These are phyloP conservation scores for Aphidius gifuensis DNA, from an alignment of 1,140 invertebrate species.

Conservation along the genomic window DNA sequence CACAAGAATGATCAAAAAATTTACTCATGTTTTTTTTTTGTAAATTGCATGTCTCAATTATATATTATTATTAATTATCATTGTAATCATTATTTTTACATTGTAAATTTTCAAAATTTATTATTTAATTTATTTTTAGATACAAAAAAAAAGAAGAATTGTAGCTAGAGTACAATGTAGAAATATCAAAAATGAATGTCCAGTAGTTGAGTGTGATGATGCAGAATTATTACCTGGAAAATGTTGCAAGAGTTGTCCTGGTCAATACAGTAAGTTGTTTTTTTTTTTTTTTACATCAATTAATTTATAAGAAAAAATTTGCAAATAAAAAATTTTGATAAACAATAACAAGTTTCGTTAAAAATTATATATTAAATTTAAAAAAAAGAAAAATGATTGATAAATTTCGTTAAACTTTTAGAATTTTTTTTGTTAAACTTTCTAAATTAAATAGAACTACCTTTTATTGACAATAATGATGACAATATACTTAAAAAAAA, in stretches of 20 bases:
- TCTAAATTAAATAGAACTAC: too few species aligned
- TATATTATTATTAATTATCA: constrained; percentile 1
- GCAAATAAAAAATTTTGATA: too few species aligned
- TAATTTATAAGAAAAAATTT: neutral
- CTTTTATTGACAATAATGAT: too few species aligned
- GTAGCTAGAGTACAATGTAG: constrained; percentile 81
- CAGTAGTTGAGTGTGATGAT: constrained; percentile 78
- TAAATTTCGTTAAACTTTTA: too few species aligned
- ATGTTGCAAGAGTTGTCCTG: constrained; percentile 88
- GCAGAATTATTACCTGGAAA: constrained; percentile 78
- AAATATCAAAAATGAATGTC: constrained; percentile 88
- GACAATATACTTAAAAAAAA: too few species aligned
- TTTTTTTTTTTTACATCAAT: neutral
- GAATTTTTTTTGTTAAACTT: too few species aligned
- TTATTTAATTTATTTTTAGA: constrained; percentile 57
- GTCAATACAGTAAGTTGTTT: constrained; percentile 69
- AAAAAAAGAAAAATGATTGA: too few species aligned
- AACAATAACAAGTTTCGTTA: too few species aligned
- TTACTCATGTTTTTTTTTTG: neutral
- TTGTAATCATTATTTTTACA: constrained; percentile 10
- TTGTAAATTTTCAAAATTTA: neutral
- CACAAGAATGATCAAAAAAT: constrained; percentile 15
- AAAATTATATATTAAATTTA: too few species aligned
- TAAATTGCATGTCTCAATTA: neutral
- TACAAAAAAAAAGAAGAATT: constrained; percentile 82